Evolutionary conservation across 2,113 vertebrate genomes (phyloP).

Genomic region (Colius striatus): DNA sequence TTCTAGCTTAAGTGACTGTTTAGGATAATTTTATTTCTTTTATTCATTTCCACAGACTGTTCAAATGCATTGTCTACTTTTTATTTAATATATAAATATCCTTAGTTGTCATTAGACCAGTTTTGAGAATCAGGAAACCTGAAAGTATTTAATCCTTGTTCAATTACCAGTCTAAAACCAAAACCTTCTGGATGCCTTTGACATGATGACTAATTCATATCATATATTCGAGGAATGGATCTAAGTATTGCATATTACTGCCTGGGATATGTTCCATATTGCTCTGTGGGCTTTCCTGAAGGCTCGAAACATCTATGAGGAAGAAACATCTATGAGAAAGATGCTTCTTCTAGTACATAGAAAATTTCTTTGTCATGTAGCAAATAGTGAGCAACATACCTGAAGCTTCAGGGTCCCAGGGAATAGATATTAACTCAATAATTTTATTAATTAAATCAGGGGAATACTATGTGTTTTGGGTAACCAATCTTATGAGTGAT

Average conservation of each 20-base stretch:
- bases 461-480: not conserved
- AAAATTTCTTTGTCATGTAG: not conserved
- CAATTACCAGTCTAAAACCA: not conserved
- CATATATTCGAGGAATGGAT: not conserved
- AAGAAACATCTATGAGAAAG: not conserved
- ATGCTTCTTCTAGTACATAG: not conserved
- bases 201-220: not conserved
- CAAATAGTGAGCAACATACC: not conserved
- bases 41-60: not conserved
- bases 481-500: not conserved
- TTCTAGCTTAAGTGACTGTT: not conserved
- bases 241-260: not conserved
- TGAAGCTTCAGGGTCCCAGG: not conserved
- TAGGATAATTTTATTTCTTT: not conserved
- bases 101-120: not conserved
- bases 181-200: not conserved
- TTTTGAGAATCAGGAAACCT: not conserved
- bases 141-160: not conserved
- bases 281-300: not conserved
- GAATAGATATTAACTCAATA: not conserved
- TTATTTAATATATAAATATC: not conserved
- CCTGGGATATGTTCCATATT: not conserved
- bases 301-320: not conserved
- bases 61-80: not conserved
- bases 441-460: not conserved